phyloP scores from a whole-genome alignment of 2,888 invertebrate genomes.

The Drosophila prostipennis region DNA sequence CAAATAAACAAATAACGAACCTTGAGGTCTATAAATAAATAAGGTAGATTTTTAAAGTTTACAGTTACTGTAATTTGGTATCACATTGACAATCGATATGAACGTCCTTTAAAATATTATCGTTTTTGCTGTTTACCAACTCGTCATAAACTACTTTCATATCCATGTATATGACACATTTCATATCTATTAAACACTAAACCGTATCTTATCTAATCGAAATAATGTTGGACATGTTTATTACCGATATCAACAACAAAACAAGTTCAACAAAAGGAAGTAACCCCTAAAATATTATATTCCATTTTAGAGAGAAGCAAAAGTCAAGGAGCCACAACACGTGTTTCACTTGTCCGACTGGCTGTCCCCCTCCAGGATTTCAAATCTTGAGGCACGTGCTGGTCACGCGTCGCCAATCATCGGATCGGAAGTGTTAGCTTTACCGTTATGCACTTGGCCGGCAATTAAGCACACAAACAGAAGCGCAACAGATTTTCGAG shows the following conservation, averaged over 20 bases:
- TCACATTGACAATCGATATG: too few relatives aligned
- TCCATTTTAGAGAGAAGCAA: conserved; percentile 34
- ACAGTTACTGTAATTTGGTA: too few relatives aligned
- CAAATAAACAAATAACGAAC: too few relatives aligned
- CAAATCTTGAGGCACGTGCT: conserved; percentile 67
- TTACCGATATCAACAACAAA: conserved; percentile 50
- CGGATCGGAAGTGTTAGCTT: conserved; percentile 30
- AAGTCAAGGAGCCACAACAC: conserved; percentile 60
- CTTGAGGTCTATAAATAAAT: too few relatives aligned
- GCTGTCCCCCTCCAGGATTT: too few relatives aligned
- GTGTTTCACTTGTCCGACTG: conserved; percentile 63
- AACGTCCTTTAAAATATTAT: not conserved
- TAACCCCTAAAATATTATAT: conserved; percentile 31
- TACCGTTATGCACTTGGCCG: conserved; percentile 54
- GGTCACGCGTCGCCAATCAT: conserved; percentile 64
- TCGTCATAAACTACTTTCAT: not conserved
- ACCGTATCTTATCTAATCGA: conserved; percentile 58
- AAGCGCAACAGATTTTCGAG: conserved; percentile 3
- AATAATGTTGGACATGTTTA: conserved; percentile 67
- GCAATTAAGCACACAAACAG: conserved; percentile 38
- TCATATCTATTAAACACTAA: conserved; percentile 9
- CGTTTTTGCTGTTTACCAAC: not conserved
- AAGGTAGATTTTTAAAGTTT: too few relatives aligned
- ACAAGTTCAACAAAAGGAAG: conserved; percentile 21
- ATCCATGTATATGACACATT: conserved; percentile 13